A percentile compares a stretch with the other conserved stretches of the same genome.
phyloP scores from a whole-genome alignment of 2,797 vertebrate species.

The Loriculus beryllinus region DNA sequence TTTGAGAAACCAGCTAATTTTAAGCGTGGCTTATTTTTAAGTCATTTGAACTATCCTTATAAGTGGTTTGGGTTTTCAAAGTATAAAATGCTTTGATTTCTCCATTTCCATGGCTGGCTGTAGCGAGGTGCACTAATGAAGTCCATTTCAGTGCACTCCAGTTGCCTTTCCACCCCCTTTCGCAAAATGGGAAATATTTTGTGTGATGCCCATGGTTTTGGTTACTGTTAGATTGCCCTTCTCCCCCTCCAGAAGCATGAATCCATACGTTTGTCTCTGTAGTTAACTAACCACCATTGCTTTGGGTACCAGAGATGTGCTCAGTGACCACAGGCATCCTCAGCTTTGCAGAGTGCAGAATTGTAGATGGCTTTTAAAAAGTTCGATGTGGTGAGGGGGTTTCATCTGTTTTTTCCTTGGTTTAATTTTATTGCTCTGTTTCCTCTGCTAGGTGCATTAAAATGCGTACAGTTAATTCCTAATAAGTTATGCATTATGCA shows the following conservation, averaged over 20 bases:
- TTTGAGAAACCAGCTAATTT: background rate
- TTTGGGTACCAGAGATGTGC: background rate
- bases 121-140: background rate
- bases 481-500: background rate
- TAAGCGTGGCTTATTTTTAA: background rate
- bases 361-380: background rate
- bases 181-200: background rate
- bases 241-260: background rate
- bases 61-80: background rate
- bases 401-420: rapidly evolving
- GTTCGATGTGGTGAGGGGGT: rapidly evolving
- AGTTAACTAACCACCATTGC: background rate
- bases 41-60: background rate
- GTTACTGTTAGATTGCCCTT: background rate
- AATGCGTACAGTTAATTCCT: background rate
- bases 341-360: background rate
- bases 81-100: background rate
- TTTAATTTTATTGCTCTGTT: background rate
- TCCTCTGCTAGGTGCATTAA: background rate
- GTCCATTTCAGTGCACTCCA: background rate
- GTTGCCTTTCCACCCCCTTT: background rate
- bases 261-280: background rate
- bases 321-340: background rate
- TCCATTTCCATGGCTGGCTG: background rate
- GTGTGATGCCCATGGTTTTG: background rate